Percentiles rank a stretch among this genome's conserved stretches.
phyloP scores from a whole-genome alignment of 2,888 invertebrate genomes.

The Caenorhabditis parvicauda region DNA sequence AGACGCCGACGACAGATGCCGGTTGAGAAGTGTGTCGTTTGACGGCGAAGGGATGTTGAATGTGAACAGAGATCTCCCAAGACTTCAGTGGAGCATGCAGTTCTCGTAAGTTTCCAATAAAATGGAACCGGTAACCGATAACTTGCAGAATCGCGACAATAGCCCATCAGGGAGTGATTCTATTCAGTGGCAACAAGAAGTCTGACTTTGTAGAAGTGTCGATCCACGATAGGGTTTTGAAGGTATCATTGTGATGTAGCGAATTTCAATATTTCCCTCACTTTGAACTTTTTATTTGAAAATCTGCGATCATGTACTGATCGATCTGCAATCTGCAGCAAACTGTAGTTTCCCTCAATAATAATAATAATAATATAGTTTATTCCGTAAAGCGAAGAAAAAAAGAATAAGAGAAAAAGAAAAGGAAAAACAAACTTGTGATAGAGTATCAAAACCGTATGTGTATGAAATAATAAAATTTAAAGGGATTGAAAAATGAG shows the following conservation, averaged over 20 bases:
- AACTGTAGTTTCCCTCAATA: no score
- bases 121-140: slow-evolving; percentile 5
- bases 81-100: slow-evolving; percentile 40
- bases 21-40: slow-evolving; percentile 51
- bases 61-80: slow-evolving; percentile 31
- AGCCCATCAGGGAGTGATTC: slow-evolving; percentile 42
- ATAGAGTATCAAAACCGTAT: no score
- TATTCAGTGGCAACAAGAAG: slow-evolving; percentile 46
- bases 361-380: no score
- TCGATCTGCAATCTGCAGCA: no score
- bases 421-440: no score
- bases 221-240: slow-evolving; percentile 44
- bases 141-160: slow-evolving; percentile 50
- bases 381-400: no score
- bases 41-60: slow-evolving; percentile 44
- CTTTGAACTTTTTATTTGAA: background rate
- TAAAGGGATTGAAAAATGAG: no score
- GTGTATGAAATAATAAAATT: no score
- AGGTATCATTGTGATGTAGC: slow-evolving; percentile 4
- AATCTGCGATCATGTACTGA: no score
- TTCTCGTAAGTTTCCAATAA: slow-evolving; percentile 26
- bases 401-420: no score
- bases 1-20: slow-evolving; percentile 44
- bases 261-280: background rate
- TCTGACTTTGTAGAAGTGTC: slow-evolving; percentile 53